Percentiles rank a stretch among this genome's conserved stretches.
phyloP scores from a whole-genome alignment of 2,113 vertebrate genomes.

The Cavia porcellus region DNA sequence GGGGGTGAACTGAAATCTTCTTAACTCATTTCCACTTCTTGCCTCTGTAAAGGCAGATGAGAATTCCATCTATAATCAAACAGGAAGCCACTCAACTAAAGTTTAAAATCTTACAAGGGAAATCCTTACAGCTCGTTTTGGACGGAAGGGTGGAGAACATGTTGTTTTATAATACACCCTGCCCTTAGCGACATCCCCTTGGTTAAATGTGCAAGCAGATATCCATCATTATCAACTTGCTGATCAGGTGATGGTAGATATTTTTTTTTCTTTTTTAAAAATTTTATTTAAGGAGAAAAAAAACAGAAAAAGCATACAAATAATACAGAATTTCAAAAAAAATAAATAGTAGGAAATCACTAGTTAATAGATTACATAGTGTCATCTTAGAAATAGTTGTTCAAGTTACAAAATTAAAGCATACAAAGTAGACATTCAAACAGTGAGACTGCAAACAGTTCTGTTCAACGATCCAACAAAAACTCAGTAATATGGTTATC shows the following conservation, averaged over 20 bases:
- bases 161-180: slow-evolving; percentile 37
- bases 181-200: slow-evolving; percentile 63
- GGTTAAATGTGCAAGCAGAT: slow-evolving; percentile 68
- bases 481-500: no score
- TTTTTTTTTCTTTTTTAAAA: background rate
- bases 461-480: no score
- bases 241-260: slow-evolving; percentile 52
- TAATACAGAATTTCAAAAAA: no score
- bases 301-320: no score
- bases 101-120: slow-evolving; percentile 54
- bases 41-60: slow-evolving; percentile 29
- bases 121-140: slow-evolving; percentile 30
- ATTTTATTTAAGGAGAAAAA: no score
- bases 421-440: no score
- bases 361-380: no score
- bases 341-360: no score
- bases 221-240: slow-evolving; percentile 37
- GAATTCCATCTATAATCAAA: slow-evolving; percentile 17
- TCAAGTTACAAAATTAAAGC: no score
- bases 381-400: no score
- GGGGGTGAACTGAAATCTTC: background rate
- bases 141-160: slow-evolving; percentile 64
- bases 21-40: background rate
- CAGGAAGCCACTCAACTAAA: slow-evolving; percentile 50
- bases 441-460: no score